Base-by-base conservation (phyloP, 2,888 invertebrate species). In the Pemphredon lugubris region DNA sequence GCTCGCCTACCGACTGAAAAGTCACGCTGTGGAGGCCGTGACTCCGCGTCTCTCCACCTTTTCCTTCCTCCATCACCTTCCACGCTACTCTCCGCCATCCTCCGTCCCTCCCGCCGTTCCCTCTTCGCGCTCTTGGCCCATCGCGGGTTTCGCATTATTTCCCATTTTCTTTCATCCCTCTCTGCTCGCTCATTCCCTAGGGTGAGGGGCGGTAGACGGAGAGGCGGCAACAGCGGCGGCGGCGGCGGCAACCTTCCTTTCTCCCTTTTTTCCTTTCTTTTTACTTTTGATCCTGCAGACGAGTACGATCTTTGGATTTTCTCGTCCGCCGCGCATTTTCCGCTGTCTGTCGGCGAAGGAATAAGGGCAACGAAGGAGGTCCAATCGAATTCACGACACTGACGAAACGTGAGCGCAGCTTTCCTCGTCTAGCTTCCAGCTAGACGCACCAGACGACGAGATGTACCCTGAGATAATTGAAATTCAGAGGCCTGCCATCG, bases 11-110 rank as follows among this genome's bases (percentile, higher is more conserved):
- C 71, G 74, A 72, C 75, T 78, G 80, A 82, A 81, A 84, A 84
- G 79, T 80, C 79, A 77, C 75, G 67, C 75, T 73, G n/a, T n/a
- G 74, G 73, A 73, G 81, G 78, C 80, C 86, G 81, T 82, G 83
- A 84, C 86, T 85, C 73, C 72, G 79, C 83, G 73, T 80, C 78
- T 79, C 73, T 75, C 69, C 65, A 47, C 47, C 45, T 37, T 55
- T 66, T 39, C 51, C 39, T 45, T 64, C 61, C 60, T 71, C 57
- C 37, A 59, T 57, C 59, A 23, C 18, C n/a, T 42, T 23, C 32
- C 44, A 13, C 14, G 44, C 39, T 14, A 39, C 54, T 39, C 16
- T 7, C 14, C 39, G 32, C 34, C 37, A 32, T 40, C 9, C 44
- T 47, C 45, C 21, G 32, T 55, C 39, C 68, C 16, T 45, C 32